Percentiles rank a stretch among this genome's conserved stretches.
Evolutionary conservation across 2,113 vertebrate genomes (phyloP).

Genomic region (Taurulus bubalis): DNA sequence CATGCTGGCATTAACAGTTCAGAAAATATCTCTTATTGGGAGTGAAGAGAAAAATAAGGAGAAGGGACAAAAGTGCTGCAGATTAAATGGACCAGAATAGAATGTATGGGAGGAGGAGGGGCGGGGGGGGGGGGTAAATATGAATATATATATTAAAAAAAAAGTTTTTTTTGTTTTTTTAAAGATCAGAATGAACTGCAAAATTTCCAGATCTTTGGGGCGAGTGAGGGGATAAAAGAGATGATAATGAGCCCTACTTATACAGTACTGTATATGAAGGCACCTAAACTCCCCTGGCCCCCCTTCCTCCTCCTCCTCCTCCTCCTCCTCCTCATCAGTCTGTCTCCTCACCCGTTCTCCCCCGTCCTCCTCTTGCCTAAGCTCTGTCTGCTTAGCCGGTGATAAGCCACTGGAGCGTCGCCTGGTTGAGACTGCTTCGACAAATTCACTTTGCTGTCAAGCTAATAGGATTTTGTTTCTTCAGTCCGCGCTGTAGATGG

Average conservation of each 20-base stretch:
- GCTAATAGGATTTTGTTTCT: constrained; percentile 75
- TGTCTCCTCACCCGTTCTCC: constrained; percentile 8
- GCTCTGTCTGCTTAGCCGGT: constrained; percentile 69
- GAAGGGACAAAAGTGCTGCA: neutral
- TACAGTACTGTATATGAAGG: constrained; percentile 9
- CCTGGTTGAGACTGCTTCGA: constrained; percentile 63
- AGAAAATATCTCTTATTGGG: neutral
- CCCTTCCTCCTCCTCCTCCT: neutral
- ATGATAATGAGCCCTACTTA: constrained; percentile 15
- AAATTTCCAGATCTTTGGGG: neutral
- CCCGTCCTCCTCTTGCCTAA: constrained; percentile 50
- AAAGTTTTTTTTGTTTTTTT: neutral
- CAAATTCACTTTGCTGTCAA: constrained; percentile 72
- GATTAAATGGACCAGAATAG: neutral
- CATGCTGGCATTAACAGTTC: neutral
- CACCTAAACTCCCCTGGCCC: neutral
- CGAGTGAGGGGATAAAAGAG: neutral
- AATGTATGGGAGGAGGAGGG: neutral
- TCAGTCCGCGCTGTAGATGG: constrained; percentile 54
- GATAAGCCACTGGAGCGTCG: constrained; percentile 68
- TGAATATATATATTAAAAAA: neutral
- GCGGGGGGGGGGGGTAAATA: too few species aligned
- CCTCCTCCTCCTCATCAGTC: neutral
- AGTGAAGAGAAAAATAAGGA: neutral
- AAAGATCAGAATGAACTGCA: neutral